Conservation (phyloP, 1,140 invertebrate species). For the Diabrotica virgifera region DNA sequence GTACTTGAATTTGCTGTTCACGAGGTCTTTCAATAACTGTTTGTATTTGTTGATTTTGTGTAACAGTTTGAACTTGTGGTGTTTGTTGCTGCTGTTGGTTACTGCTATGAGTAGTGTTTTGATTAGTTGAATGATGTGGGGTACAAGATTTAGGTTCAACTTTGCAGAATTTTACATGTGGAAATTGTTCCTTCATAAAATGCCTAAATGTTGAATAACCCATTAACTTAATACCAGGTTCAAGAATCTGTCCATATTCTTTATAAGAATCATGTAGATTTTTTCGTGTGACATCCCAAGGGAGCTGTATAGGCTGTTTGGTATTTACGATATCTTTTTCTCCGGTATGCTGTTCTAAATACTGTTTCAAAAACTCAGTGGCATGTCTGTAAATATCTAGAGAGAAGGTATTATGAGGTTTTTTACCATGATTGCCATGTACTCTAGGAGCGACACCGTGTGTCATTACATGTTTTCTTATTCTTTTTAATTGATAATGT, state of each 20-base stretch:
- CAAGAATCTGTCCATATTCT: constrained; percentile 65
- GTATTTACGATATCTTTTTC: constrained; percentile 50
- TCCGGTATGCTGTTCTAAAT: constrained; percentile 60
- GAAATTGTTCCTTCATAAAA: constrained; percentile 79
- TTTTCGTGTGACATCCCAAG: constrained; percentile 68
- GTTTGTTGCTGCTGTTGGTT: constrained; percentile 49
- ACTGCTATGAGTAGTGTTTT: constrained; percentile 46
- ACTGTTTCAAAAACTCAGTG: constrained; percentile 71
- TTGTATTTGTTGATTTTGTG: constrained; percentile 51
- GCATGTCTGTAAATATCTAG: constrained; percentile 74
- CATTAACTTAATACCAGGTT: constrained; percentile 68
- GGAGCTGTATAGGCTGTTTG: constrained; percentile 60
- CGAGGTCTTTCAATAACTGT: constrained; percentile 48
- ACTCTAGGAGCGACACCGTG: constrained; percentile 73
- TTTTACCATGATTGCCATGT: constrained; percentile 76
- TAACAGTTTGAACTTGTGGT: constrained; percentile 48
- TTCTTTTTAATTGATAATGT: constrained; percentile 74
- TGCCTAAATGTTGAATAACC: constrained; percentile 75
- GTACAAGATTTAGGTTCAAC: constrained; percentile 56
- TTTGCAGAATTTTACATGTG: constrained; percentile 72
- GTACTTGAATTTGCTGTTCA: constrained; percentile 52
- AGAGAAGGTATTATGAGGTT: constrained; percentile 78
- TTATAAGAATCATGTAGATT: constrained; percentile 70
- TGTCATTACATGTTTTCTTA: constrained; percentile 73
- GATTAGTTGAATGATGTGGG: constrained; percentile 51